phyloP scores from a whole-genome alignment of 2,797 vertebrate species.

The Mus caroli region DNA sequence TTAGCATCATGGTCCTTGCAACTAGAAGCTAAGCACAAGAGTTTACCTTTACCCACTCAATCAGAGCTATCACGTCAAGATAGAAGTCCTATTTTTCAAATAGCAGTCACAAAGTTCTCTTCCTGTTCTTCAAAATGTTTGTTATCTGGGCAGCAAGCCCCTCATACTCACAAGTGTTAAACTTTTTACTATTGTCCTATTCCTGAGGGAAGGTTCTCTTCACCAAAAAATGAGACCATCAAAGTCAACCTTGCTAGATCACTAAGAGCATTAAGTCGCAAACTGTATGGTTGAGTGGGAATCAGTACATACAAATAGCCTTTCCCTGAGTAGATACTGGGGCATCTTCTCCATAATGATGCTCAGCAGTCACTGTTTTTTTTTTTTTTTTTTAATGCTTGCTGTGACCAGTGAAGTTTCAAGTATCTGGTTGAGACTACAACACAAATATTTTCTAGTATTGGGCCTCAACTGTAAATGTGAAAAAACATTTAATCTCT shows the following conservation, averaged over 20 bases:
- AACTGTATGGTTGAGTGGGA: background rate
- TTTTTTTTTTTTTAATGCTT: background rate
- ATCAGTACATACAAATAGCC: background rate
- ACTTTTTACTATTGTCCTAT: slow-evolving; percentile 3
- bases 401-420: background rate
- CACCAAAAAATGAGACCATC: slow-evolving; percentile 19
- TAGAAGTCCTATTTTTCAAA: background rate
- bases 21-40: background rate
- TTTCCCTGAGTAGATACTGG: background rate
- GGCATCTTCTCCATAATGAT: background rate
- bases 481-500: background rate
- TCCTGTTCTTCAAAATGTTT: background rate
- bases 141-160: background rate
- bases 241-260: background rate
- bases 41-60: slow-evolving; percentile 8
- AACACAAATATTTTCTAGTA: background rate
- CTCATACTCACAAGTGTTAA: background rate
- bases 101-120: background rate
- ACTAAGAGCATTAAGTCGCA: background rate
- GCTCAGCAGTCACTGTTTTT: background rate
- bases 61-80: background rate
- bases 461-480: slow-evolving; percentile 27
- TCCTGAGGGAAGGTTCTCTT: slow-evolving; percentile 13
- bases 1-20: background rate
- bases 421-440: background rate